phyloP scores from a whole-genome alignment of 2,888 invertebrate genomes.

The Crioceris asparagi region DNA sequence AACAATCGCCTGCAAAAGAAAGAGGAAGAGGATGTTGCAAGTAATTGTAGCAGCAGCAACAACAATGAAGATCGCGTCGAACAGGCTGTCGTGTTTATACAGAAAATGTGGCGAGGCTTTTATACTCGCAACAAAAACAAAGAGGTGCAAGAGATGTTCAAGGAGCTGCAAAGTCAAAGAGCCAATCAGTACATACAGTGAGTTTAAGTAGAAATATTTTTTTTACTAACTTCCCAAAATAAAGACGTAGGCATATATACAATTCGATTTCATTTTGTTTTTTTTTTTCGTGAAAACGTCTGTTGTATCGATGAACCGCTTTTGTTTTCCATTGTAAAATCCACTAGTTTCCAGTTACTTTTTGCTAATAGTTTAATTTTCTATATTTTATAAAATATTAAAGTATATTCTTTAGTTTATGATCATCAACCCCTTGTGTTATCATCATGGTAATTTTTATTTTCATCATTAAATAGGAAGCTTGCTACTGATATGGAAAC shows the following conservation, averaged over 20 bases:
- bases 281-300: too few species aligned
- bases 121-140: slow-evolving; percentile 63
- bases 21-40: slow-evolving; percentile 25
- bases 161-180: slow-evolving; percentile 64
- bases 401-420: too few species aligned
- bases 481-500: slow-evolving; percentile 75
- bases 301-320: too few species aligned
- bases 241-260: too few species aligned
- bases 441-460: too few species aligned
- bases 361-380: too few species aligned
- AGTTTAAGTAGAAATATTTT: slow-evolving; percentile 35
- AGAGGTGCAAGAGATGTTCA: slow-evolving; percentile 49
- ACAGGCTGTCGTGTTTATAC: slow-evolving; percentile 65
- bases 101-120: slow-evolving; percentile 80
- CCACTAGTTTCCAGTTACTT: too few species aligned
- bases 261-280: too few species aligned
- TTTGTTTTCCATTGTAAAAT: too few species aligned
- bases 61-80: slow-evolving; percentile 35
- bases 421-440: too few species aligned
- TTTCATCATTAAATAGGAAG: slow-evolving; percentile 47
- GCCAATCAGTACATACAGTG: slow-evolving; percentile 77
- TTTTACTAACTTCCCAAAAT: too few species aligned
- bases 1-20: slow-evolving; percentile 30
- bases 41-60: slow-evolving; percentile 27
- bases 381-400: too few species aligned